Conservation (phyloP, 2,113 vertebrate species). For the Callospermophilus lateralis region DNA sequence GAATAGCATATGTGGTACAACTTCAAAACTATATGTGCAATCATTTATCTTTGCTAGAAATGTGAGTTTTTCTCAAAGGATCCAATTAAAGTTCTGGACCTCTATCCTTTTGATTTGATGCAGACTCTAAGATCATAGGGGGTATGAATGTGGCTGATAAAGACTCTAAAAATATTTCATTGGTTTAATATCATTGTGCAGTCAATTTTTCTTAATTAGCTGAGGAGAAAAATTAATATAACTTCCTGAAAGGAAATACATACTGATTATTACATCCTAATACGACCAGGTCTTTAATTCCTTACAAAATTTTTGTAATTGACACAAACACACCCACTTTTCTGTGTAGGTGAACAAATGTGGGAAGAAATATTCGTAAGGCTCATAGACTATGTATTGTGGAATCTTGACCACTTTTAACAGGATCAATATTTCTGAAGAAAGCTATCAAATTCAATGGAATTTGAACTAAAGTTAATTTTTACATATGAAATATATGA, state of each 20-base stretch:
- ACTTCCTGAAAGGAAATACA: not conserved
- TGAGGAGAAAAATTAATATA: constrained; percentile 53
- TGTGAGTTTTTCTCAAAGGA: constrained; percentile 66
- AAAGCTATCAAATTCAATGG: not conserved
- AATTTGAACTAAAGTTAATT: constrained; percentile 11
- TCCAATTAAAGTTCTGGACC: constrained; percentile 61
- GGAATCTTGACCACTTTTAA: not conserved
- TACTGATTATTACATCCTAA: constrained; percentile 23
- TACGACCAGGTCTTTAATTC: constrained; percentile 28
- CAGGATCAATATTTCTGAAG: not conserved
- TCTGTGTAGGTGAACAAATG: not conserved
- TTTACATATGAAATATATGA: not conserved
- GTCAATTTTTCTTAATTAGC: constrained; percentile 8
- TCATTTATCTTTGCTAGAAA: constrained; percentile 63
- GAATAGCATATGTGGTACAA: constrained; percentile 13
- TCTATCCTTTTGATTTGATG: constrained; percentile 43
- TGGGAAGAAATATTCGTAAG: not conserved
- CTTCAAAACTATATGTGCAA: constrained; percentile 57
- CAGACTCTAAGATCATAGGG: constrained; percentile 16
- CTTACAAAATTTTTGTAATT: not conserved
- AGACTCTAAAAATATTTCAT: constrained; percentile 44
- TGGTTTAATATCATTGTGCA: constrained; percentile 48
- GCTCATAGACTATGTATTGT: not conserved
- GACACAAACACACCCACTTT: not conserved
- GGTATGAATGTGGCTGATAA: not conserved